Percentiles rank a stretch among this genome's conserved stretches.
Evolutionary conservation across 2,888 invertebrate species (phyloP).

Genomic region (Oxyteleia sp.): DNA sequence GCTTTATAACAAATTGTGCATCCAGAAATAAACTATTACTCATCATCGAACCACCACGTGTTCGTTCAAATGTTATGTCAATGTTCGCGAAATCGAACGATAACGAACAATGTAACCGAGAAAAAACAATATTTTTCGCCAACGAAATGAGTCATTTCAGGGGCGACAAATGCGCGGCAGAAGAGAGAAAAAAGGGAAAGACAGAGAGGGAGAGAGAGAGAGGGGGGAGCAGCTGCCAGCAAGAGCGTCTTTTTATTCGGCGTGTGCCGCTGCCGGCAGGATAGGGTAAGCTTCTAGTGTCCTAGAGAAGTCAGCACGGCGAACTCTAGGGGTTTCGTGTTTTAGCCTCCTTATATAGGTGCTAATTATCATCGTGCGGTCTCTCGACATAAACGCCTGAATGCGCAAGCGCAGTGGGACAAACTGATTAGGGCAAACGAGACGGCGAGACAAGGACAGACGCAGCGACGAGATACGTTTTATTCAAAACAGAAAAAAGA

Average conservation of each 20-base stretch:
- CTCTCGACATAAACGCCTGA: too few species aligned
- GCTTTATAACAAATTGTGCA: too few species aligned
- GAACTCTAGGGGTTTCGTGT: constrained; percentile 84
- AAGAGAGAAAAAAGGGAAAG: too few species aligned
- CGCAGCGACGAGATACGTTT: too few species aligned
- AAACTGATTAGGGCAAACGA: too few species aligned
- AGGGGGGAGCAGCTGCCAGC: constrained; percentile 38
- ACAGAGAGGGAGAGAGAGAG: too few species aligned
- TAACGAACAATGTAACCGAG: neutral
- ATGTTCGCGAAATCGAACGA: neutral
- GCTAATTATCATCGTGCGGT: constrained; percentile 87
- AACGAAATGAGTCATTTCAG: constrained; percentile 20
- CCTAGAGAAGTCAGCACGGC: constrained; percentile 85
- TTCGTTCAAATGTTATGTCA: too few species aligned
- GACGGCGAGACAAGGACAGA: too few species aligned
- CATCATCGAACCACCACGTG: too few species aligned
- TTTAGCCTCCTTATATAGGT: constrained; percentile 83
- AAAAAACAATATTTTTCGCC: neutral
- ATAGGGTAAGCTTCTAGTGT: constrained; percentile 82
- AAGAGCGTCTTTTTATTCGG: constrained; percentile 77
- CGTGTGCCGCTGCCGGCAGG: constrained; percentile 76
- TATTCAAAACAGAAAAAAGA: too few species aligned
- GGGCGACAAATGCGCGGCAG: constrained; percentile 29
- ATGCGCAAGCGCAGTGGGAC: too few species aligned
- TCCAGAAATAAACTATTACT: too few species aligned